A percentile compares a stretch with the other conserved stretches of the same genome.
These are phyloP conservation scores for Melinopterus prodromus DNA, from an alignment of 2,888 invertebrate genomes.

Conservation along the genomic window DNA sequence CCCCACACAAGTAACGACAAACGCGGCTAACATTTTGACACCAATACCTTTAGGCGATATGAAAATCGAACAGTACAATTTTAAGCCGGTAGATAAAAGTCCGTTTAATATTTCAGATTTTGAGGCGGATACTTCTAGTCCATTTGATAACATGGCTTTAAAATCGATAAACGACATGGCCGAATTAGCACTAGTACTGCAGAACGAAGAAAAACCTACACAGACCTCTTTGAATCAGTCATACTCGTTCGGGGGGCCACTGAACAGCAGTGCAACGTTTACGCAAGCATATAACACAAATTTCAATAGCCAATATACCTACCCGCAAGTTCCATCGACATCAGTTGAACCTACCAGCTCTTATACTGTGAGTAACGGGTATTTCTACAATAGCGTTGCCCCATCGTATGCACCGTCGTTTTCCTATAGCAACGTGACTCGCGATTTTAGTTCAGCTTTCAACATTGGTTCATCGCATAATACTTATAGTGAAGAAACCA, in stretches of 20 bases:
- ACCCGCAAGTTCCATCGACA: conserved; percentile 34
- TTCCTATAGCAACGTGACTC: conserved; percentile 20
- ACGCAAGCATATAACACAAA: conserved; percentile 37
- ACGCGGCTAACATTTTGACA: conserved; percentile 56
- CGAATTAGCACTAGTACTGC: conserved; percentile 83
- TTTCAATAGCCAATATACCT: conserved; percentile 35
- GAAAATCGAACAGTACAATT: conserved; percentile 42
- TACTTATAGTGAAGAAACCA: conserved; percentile 26
- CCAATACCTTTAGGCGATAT: conserved; percentile 57
- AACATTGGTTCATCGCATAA: background rate
- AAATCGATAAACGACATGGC: conserved; percentile 94
- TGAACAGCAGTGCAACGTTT: conserved; percentile 6
- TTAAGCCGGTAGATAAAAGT: conserved; percentile 50
- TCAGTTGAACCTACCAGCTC: conserved; percentile 25
- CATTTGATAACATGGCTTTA: conserved; percentile 92
- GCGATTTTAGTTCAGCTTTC: conserved; percentile 12
- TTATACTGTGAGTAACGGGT: conserved; percentile 42
- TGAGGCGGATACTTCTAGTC: conserved; percentile 90
- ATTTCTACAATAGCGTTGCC: conserved; percentile 41
- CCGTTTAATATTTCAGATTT: conserved; percentile 77
- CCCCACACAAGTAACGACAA: conserved; percentile 50
- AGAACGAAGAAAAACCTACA: conserved; percentile 48
- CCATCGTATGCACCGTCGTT: conserved; percentile 22
- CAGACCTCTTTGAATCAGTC: conserved; percentile 42
- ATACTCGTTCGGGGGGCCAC: background rate